Evolutionary conservation across 2,113 vertebrate species (phyloP), one percentile per base, ranked within the genome.

Genomic region (Oreotrochilus melanogaster): DNA sequence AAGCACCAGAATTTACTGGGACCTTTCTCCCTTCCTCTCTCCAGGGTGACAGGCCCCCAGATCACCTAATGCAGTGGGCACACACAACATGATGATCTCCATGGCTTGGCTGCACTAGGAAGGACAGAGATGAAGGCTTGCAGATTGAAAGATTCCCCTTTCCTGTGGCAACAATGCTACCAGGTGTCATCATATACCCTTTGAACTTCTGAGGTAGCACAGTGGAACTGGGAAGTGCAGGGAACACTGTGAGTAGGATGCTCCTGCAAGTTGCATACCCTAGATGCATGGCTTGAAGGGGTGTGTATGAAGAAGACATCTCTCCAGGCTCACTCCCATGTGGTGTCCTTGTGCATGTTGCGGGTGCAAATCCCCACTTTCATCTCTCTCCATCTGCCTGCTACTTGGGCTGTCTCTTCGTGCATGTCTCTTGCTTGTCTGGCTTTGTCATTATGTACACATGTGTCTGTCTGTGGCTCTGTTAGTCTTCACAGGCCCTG

Each of bases 401-500:
- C 50, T 43, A 19, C 42, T 67, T 60, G 47, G 12, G 1, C 82
- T 93, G 76, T 81, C 18, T 71, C 60, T 75, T 94, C 91, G 90
- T 90, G 88, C 25, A 1, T 79, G 78, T 67, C 89, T 91, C 89
- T 92, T 78, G 47, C 72, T 92, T 83, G 71, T 90, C 93, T 81
- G 0, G 79, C 94, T 87, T 86, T 79, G 92, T 80, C 85, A 66
- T 64, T 95, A 18, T 87, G 71, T 64, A 64, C 45, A 42, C 85
- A 88, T 82, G 93, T 76, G 85, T 91, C 86, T 73, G 83, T 95
- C 75, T 76, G 87, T 54, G 23, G 16, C 84, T 65, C 91, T 71
- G 70, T 86, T 92, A 94, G 84, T 83, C 93, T 95, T 95, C 82
- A 71, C 90, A 96, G 76, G 76, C 94, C 65, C 89, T 6, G 71